Conservation (phyloP, 2,797 vertebrate species). For the Pangasius sanitwongsei region DNA sequence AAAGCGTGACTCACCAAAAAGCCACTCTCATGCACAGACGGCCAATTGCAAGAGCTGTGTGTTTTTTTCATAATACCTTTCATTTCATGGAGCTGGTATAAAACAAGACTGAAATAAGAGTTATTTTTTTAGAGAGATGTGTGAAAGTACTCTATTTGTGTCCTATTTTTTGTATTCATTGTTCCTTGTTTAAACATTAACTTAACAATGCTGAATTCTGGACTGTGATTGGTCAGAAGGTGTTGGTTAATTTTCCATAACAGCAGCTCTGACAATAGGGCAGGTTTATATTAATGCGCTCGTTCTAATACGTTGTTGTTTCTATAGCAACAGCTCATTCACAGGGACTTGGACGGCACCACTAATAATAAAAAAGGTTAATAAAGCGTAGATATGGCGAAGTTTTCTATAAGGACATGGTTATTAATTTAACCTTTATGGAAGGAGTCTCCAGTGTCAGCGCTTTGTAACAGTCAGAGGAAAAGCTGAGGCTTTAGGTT, state of each 20-base stretch:
- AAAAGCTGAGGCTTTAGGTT: neutral
- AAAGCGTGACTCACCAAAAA: neutral
- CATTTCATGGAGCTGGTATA: neutral
- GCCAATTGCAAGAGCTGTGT: neutral
- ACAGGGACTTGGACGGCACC: neutral
- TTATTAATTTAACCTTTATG: neutral
- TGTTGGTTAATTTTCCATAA: neutral
- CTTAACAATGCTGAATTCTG: neutral
- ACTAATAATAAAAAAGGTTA: neutral
- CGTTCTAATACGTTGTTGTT: neutral
- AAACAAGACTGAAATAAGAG: neutral
- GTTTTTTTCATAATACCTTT: neutral
- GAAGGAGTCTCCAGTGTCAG: neutral
- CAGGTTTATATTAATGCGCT: neutral
- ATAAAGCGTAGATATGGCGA: no score
- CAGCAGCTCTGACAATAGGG: neutral
- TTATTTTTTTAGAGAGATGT: slow-evolving; percentile 2
- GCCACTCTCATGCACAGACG: neutral
- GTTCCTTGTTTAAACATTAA: neutral
- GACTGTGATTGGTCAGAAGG: neutral
- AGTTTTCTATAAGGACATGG: neutral
- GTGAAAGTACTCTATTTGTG: neutral
- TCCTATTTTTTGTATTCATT: neutral
- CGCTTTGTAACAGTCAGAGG: neutral
- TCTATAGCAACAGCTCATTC: neutral